Conservation (phyloP, 2,113 vertebrate species). For the Apteryx owenii region DNA sequence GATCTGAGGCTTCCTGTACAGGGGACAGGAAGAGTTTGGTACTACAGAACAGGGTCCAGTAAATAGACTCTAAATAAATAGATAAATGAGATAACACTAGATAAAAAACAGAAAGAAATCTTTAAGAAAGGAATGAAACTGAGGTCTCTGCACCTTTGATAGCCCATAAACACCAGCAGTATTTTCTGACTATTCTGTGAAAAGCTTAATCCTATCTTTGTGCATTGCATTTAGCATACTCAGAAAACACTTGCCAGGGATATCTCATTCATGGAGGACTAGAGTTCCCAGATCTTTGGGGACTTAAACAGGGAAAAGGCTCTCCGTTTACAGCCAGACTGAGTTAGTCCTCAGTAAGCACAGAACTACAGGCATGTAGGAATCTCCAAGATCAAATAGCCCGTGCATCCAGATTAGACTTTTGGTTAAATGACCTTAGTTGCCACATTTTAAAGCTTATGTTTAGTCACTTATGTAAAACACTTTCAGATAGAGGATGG, state of each 20-base stretch:
- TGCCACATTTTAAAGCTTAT: background rate
- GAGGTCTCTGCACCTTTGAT: background rate
- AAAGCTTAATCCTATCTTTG: background rate
- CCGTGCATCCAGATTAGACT: background rate
- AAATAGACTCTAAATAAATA: background rate
- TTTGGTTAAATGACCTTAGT: background rate
- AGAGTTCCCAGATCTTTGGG: background rate
- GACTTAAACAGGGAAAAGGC: background rate
- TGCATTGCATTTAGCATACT: background rate
- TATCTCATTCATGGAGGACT: background rate
- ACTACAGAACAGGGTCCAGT: background rate
- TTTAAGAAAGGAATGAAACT: background rate
- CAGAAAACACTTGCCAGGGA: background rate
- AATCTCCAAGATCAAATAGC: background rate
- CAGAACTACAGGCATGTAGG: background rate
- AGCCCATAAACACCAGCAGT: background rate
- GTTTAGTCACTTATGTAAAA: background rate
- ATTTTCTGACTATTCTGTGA: background rate
- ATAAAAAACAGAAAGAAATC: background rate
- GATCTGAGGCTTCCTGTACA: background rate
- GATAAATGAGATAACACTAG: too few relatives aligned
- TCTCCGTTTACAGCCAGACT: background rate
- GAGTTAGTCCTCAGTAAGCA: background rate
- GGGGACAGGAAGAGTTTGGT: background rate
- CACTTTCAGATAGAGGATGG: background rate